Conservation (phyloP, 2,113 vertebrate genomes). For the Sclerurus mexicanus region DNA sequence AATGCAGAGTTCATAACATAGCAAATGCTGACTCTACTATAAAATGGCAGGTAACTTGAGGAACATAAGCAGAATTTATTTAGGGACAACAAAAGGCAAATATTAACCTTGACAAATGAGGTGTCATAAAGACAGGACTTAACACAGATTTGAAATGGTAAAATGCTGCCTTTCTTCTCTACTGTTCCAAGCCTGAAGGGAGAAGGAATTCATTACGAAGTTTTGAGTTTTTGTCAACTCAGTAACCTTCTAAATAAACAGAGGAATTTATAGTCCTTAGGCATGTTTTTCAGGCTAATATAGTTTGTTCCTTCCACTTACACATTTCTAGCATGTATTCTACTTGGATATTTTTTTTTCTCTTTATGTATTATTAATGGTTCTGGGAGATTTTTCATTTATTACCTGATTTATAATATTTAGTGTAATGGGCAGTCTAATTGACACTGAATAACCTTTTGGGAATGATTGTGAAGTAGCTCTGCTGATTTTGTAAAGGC, state of each 20-base stretch:
- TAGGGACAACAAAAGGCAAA: neutral
- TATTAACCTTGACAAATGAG: neutral
- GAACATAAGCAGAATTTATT: neutral
- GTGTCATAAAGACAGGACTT: neutral
- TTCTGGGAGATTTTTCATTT: neutral
- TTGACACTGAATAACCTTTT: neutral
- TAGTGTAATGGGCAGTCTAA: neutral
- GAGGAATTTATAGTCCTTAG: neutral
- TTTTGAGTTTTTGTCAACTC: neutral
- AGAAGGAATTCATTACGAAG: neutral
- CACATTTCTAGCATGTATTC: neutral
- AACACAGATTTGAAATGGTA: neutral
- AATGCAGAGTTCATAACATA: neutral
- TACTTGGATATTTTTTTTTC: neutral
- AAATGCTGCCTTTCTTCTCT: neutral
- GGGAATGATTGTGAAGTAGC: neutral
- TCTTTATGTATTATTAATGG: accelerated
- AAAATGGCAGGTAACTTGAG: neutral
- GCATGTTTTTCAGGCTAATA: neutral
- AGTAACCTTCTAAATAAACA: neutral
- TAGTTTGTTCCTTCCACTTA: neutral
- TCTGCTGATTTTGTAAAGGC: neutral
- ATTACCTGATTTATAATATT: neutral
- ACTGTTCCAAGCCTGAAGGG: neutral
- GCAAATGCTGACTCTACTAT: neutral